Conservation (phyloP, 2,797 vertebrate genomes). For the Podarcis siculus region DNA sequence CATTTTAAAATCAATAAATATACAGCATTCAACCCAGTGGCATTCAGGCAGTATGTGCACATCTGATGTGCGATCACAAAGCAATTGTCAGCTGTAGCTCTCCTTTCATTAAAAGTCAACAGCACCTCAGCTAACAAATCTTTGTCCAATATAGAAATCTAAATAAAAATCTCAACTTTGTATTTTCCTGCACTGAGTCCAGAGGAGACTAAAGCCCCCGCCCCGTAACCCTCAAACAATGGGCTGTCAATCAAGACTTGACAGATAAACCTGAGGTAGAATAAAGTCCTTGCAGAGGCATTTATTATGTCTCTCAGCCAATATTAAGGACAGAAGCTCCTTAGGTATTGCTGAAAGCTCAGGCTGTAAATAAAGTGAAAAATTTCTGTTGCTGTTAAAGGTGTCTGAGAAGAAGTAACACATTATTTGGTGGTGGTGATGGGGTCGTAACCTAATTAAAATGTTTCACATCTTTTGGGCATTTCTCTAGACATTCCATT, state of each 20-base stretch:
- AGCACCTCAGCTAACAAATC: conserved; percentile 6
- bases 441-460: neutral
- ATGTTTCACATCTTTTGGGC: neutral
- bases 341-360: neutral
- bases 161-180: conserved; percentile 34
- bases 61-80: conserved; percentile 15
- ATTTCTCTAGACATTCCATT: neutral
- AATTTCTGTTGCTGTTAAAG: neutral
- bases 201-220: neutral
- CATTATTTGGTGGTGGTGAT: neutral
- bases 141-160: conserved; percentile 26
- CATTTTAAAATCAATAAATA: conserved; percentile 31
- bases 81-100: neutral
- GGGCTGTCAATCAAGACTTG: conserved; percentile 29
- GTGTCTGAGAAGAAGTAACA: conserved; percentile 1
- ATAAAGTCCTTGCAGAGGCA: neutral
- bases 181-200: neutral
- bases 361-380: conserved; percentile 1
- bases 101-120: conserved; percentile 29
- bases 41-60: conserved; percentile 16
- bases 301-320: conserved; percentile 28
- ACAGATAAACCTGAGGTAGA: conserved; percentile 11
- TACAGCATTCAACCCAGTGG: neutral
- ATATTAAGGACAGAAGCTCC: conserved; percentile 14
- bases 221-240: conserved; percentile 20